phyloP scores from a whole-genome alignment of 2,888 invertebrate genomes.

The Conus canariensis region DNA sequence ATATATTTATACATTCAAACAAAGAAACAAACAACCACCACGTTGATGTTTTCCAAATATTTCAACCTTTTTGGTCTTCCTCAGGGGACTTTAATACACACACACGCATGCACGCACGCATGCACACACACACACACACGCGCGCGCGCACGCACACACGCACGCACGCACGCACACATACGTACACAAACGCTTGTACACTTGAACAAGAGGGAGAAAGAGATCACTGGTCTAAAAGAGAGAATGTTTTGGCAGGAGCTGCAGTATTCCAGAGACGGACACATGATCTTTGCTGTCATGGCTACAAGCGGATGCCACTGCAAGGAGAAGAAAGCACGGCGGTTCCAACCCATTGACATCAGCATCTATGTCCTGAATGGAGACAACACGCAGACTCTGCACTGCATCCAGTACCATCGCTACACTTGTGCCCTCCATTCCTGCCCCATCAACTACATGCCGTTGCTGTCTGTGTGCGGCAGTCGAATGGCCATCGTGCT shows the following conservation, averaged over 20 bases:
- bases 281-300: conserved; percentile 75
- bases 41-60: too few species aligned
- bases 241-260: conserved; percentile 58
- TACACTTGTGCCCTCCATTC: conserved; percentile 76
- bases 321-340: conserved; percentile 73
- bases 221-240: not conserved
- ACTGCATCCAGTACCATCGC: conserved; percentile 77
- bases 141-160: too few species aligned
- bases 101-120: too few species aligned
- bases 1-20: too few species aligned
- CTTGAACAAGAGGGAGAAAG: too few species aligned
- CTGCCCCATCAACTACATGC: conserved; percentile 77
- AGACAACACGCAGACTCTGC: conserved; percentile 73
- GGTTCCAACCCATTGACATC: conserved; percentile 73
- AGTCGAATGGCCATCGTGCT: conserved; percentile 76
- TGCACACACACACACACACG: too few species aligned
- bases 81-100: too few species aligned
- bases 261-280: conserved; percentile 74
- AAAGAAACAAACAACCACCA: too few species aligned
- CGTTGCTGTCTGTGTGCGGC: conserved; percentile 75
- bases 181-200: too few species aligned
- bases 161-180: too few species aligned
- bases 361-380: conserved; percentile 76
- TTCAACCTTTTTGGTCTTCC: too few species aligned
- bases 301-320: conserved; percentile 74